A percentile compares a stretch with the other conserved stretches of the same genome.
phyloP scores from a whole-genome alignment of 2,888 invertebrate genomes.

The Sylvicola cinctus region DNA sequence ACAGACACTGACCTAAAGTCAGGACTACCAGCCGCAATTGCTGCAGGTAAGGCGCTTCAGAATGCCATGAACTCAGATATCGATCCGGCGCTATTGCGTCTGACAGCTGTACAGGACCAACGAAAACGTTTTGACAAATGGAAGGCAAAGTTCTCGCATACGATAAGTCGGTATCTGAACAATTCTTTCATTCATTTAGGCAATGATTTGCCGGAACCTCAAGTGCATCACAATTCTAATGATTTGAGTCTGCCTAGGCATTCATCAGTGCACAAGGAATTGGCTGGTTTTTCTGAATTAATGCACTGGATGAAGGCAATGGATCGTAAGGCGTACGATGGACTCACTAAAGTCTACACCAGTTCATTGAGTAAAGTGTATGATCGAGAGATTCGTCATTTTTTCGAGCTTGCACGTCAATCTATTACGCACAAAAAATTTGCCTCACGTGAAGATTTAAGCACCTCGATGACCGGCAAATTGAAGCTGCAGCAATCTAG shows the following conservation, averaged over 20 bases:
- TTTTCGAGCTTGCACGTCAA: slow-evolving; percentile 41
- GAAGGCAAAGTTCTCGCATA: slow-evolving; percentile 58
- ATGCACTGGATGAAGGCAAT: slow-evolving; percentile 83
- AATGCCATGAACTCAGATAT: slow-evolving; percentile 50
- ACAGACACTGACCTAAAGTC: slow-evolving; percentile 52
- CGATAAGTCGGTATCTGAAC: slow-evolving; percentile 75
- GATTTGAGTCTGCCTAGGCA: slow-evolving; percentile 56
- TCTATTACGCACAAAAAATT: slow-evolving; percentile 20
- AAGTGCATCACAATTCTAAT: slow-evolving; percentile 19
- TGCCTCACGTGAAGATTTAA: slow-evolving; percentile 25
- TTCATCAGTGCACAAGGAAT: slow-evolving; percentile 61
- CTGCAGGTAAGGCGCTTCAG: slow-evolving; percentile 51
- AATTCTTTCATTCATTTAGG: slow-evolving; percentile 85
- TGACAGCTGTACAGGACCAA: slow-evolving; percentile 66
- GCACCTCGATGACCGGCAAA: slow-evolving; percentile 18
- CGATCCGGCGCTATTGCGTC: slow-evolving; percentile 36
- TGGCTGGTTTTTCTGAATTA: slow-evolving; percentile 69
- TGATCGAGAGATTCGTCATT: slow-evolving; percentile 61
- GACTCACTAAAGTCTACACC: slow-evolving; percentile 65
- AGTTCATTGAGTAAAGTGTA: slow-evolving; percentile 69
- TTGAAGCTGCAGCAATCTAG: slow-evolving; percentile 19
- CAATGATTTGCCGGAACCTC: slow-evolving; percentile 47
- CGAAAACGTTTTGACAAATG: slow-evolving; percentile 55
- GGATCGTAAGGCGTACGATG: slow-evolving; percentile 64
- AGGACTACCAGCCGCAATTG: slow-evolving; percentile 39